Conservation (phyloP, 1,140 invertebrate species). For the Ostrea edulis region DNA sequence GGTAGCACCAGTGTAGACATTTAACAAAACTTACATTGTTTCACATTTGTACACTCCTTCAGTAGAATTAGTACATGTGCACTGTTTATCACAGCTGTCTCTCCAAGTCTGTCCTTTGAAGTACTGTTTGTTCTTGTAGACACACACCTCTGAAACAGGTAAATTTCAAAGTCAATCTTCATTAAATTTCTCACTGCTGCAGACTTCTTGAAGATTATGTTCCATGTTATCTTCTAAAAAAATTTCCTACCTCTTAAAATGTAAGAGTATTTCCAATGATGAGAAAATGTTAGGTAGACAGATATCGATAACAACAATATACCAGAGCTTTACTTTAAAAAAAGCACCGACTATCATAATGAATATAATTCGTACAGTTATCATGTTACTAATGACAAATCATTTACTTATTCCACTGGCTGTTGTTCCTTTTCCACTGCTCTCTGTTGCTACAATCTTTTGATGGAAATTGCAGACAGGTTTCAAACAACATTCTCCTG, state of each 20-base stretch:
- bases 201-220: too few relatives aligned
- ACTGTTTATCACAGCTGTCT: constrained; percentile 65
- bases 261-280: too few relatives aligned
- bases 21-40: constrained; percentile 64
- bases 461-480: constrained; percentile 71
- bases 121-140: constrained; percentile 65
- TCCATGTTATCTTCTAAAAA: too few relatives aligned
- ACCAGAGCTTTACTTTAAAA: too few relatives aligned
- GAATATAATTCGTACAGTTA: too few relatives aligned
- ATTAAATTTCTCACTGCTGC: too few relatives aligned
- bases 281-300: too few relatives aligned
- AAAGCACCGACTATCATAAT: too few relatives aligned
- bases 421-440: constrained; percentile 60
- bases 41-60: constrained; percentile 62
- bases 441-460: constrained; percentile 59
- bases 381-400: too few relatives aligned
- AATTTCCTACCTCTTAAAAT: too few relatives aligned
- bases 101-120: constrained; percentile 66
- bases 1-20: too few relatives aligned
- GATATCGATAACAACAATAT: too few relatives aligned
- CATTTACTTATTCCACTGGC: constrained; percentile 66
- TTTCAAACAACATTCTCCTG: constrained; percentile 69
- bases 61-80: constrained; percentile 62
- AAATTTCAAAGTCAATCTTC: neutral
- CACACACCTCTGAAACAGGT: constrained; percentile 64